These are phyloP conservation scores for Volucella bombylans DNA, from an alignment of 2,888 invertebrate species.

Conservation along the genomic window DNA sequence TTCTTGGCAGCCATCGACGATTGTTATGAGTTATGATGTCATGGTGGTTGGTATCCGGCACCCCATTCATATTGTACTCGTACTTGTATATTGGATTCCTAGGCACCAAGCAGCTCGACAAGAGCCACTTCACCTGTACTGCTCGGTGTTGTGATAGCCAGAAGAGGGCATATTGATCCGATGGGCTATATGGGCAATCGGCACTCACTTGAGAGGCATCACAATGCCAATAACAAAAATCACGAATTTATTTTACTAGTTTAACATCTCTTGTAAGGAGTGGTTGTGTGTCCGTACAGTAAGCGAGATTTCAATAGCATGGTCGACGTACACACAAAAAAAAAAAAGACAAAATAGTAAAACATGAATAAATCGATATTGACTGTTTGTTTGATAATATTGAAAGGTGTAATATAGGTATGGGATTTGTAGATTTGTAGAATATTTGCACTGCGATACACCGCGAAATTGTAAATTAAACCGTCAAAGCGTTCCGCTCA, in stretches of 20 bases:
- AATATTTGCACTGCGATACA: conserved; percentile 57
- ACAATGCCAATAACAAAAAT: conserved; percentile 71
- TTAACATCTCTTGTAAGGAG: conserved; percentile 61
- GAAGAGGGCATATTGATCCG: conserved; percentile 63
- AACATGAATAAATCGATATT: conserved; percentile 50
- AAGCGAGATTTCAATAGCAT: conserved; percentile 64
- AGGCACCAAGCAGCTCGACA: conserved; percentile 38
- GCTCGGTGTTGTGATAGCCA: conserved; percentile 23
- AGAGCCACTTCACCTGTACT: conserved; percentile 63
- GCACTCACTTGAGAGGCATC: conserved; percentile 61
- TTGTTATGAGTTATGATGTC: conserved; percentile 72
- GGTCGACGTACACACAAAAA: conserved; percentile 30
- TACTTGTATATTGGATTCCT: conserved; percentile 18
- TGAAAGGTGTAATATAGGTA: conserved; percentile 59
- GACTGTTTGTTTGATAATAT: conserved; percentile 47
- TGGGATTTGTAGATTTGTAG: conserved; percentile 63
- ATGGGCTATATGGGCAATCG: conserved; percentile 64
- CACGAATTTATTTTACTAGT: conserved; percentile 73
- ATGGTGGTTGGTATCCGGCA: conserved; percentile 71
- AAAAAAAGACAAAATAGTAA: conserved; percentile 38
- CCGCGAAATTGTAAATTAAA: conserved; percentile 58
- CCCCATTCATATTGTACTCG: conserved; percentile 64
- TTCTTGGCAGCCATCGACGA: conserved; percentile 67
- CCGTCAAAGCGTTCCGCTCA: conserved; percentile 65
- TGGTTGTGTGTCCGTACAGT: conserved; percentile 55